Evolutionary conservation across 2,113 vertebrate genomes (phyloP).

Genomic region (Mirounga angustirostris): DNA sequence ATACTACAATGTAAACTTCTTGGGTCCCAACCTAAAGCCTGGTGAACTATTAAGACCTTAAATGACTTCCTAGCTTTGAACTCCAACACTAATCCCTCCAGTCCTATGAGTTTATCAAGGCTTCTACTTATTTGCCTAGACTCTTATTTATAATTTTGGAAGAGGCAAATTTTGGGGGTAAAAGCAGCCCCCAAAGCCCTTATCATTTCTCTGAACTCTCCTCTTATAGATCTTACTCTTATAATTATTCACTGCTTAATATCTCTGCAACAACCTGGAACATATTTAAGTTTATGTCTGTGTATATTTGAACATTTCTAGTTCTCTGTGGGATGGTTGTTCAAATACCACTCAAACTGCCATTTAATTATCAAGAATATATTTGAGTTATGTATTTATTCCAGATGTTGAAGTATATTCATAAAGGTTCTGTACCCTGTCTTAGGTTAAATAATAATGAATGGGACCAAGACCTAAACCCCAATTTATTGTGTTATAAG

Average conservation of each 20-base stretch:
- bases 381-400: neutral
- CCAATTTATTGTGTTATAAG: neutral
- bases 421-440: neutral
- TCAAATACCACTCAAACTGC: neutral
- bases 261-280: neutral
- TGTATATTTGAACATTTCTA: neutral
- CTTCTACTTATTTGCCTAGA: neutral
- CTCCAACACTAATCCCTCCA: neutral
- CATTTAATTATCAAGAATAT: neutral
- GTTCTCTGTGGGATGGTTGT: neutral
- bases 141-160: neutral
- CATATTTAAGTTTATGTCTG: too few species aligned
- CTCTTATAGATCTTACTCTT: too few species aligned
- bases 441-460: neutral
- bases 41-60: neutral
- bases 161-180: neutral
- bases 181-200: neutral
- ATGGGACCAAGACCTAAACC: neutral
- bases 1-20: neutral
- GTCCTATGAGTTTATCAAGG: neutral
- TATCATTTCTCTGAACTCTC: neutral
- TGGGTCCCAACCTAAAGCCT: neutral
- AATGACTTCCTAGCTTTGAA: neutral
- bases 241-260: neutral
- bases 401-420: neutral